Conservation (phyloP, 2,888 invertebrate genomes). For the Sarcophaga variegata region DNA sequence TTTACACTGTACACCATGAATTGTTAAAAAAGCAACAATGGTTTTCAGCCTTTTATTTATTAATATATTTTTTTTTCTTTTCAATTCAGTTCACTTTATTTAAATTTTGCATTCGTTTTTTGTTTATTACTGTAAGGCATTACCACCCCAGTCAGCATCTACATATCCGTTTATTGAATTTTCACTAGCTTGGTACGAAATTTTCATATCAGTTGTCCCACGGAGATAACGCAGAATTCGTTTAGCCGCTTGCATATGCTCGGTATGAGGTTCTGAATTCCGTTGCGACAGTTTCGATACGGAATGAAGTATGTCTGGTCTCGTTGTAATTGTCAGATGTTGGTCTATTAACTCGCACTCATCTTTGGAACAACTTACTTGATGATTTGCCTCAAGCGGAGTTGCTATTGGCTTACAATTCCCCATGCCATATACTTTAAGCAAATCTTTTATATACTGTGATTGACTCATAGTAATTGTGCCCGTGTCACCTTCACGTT, state of each 20-base stretch:
- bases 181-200: background rate
- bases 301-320: slow-evolving; percentile 67
- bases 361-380: slow-evolving; percentile 50
- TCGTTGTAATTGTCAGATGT: slow-evolving; percentile 47
- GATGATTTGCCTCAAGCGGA: slow-evolving; percentile 51
- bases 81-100: no score
- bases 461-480: background rate
- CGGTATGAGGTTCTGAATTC: slow-evolving; percentile 67
- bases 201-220: slow-evolving; percentile 17
- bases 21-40: no score
- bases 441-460: slow-evolving; percentile 7
- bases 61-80: no score
- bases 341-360: slow-evolving; percentile 52
- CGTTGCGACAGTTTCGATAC: slow-evolving; percentile 63
- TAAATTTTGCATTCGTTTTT: no score
- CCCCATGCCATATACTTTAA: slow-evolving; percentile 4
- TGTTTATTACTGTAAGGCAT: background rate
- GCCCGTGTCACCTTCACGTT: background rate
- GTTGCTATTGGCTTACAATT: slow-evolving; percentile 5
- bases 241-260: slow-evolving; percentile 64
- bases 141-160: slow-evolving; percentile 43
- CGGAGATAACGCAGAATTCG: slow-evolving; percentile 57
- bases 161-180: slow-evolving; percentile 28
- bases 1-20: no score
- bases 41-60: no score